phyloP scores from a whole-genome alignment of 2,797 vertebrate species.

The Caiman crocodilus region DNA sequence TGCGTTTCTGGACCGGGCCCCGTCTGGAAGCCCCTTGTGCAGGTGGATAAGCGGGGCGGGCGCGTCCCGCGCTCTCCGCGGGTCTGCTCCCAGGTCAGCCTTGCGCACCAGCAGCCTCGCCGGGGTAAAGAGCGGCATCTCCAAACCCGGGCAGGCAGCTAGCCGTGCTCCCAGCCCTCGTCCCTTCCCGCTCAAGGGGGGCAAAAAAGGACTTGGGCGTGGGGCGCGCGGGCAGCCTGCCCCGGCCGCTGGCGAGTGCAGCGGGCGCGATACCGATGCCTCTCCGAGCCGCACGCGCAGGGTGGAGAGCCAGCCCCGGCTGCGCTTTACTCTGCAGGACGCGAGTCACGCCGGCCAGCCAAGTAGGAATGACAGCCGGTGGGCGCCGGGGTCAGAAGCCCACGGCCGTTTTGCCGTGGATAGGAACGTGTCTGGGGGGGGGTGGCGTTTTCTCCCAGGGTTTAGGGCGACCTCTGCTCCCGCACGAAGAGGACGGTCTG shows the following conservation, averaged over 20 bases:
- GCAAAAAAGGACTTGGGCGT: not conserved
- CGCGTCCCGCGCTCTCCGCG: not conserved
- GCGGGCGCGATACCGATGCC: not conserved
- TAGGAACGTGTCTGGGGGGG: not conserved
- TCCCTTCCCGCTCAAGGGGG: not conserved
- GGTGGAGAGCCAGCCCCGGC: not conserved
- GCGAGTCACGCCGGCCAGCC: not conserved
- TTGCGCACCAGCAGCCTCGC: not conserved
- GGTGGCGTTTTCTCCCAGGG: not conserved
- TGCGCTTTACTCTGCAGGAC: not conserved
- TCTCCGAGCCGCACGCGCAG: not conserved
- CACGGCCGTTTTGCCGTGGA: no score
- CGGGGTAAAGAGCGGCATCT: not conserved
- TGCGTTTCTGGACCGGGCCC: rapidly evolving
- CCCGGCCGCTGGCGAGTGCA: no score
- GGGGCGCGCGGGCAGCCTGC: not conserved
- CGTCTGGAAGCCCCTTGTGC: rapidly evolving
- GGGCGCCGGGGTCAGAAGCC: not conserved
- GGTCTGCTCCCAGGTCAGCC: not conserved
- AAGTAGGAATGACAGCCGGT: not conserved
- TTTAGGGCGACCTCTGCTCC: not conserved
- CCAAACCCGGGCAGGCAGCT: not conserved
- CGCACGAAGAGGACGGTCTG: not conserved
- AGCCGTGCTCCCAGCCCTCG: not conserved
- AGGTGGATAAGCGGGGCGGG: not conserved